Conservation (phyloP, 2,797 vertebrate species). For the Malurus leucopterus region DNA sequence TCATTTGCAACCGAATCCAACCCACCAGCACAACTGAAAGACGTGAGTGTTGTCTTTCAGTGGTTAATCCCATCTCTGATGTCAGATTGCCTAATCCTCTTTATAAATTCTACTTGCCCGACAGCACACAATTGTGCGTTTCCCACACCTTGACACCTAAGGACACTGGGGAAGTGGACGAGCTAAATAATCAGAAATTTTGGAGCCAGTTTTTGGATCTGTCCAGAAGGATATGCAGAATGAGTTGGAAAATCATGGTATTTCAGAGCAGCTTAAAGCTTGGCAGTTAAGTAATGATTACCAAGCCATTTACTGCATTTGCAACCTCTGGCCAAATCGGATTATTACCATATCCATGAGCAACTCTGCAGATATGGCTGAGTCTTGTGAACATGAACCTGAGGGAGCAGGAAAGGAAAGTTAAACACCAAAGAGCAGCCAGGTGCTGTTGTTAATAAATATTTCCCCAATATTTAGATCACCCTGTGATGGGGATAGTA, state of each 20-base stretch:
- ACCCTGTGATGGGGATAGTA: neutral
- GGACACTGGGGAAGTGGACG: neutral
- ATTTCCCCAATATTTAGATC: slow-evolving; percentile 22
- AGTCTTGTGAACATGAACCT: neutral
- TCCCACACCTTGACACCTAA: neutral
- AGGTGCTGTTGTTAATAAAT: slow-evolving; percentile 33
- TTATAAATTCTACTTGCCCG: neutral
- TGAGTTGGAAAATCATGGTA: neutral
- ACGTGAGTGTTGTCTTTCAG: neutral
- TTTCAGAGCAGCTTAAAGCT: neutral
- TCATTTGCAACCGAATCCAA: neutral
- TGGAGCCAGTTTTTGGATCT: neutral
- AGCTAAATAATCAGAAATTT: neutral
- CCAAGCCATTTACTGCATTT: neutral
- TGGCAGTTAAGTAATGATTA: neutral
- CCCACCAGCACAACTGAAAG: neutral
- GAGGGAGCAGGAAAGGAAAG: neutral
- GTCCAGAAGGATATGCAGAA: neutral
- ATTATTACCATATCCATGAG: neutral
- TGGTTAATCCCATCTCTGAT: neutral
- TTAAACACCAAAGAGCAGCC: slow-evolving; percentile 16
- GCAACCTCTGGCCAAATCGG: neutral
- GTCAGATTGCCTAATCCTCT: neutral
- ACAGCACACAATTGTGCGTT: neutral
- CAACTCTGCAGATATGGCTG: neutral